These are phyloP conservation scores for Sarcophaga carnaria DNA, from an alignment of 2,888 invertebrate species.

Conservation along the genomic window DNA sequence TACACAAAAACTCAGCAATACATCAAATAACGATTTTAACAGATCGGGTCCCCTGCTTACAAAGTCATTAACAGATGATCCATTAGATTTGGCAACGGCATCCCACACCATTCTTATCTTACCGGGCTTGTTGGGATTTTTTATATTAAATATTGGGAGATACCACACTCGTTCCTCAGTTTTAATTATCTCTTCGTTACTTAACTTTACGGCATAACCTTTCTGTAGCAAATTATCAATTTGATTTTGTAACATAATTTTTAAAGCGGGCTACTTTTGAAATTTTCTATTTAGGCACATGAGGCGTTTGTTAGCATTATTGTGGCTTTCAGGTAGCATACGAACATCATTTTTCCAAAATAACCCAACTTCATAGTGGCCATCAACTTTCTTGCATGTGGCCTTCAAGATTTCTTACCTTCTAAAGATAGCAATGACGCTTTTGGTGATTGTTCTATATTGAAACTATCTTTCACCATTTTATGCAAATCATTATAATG, in stretches of 20 bases:
- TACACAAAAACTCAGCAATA: slow-evolving; percentile 64
- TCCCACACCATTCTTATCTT: slow-evolving; percentile 75
- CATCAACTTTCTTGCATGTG: slow-evolving; percentile 24
- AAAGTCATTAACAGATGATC: slow-evolving; percentile 73
- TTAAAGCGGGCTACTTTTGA: slow-evolving; percentile 53
- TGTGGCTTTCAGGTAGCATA: slow-evolving; percentile 17
- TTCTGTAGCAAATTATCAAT: slow-evolving; percentile 65
- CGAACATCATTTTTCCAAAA: too few species aligned
- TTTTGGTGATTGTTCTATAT: slow-evolving; percentile 26
- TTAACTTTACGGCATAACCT: slow-evolving; percentile 58
- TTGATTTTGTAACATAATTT: slow-evolving; percentile 55
- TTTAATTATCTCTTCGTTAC: slow-evolving; percentile 9
- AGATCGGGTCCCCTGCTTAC: slow-evolving; percentile 76
- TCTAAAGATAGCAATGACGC: slow-evolving; percentile 16
- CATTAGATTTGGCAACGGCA: slow-evolving; percentile 74
- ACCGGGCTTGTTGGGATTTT: slow-evolving; percentile 72
- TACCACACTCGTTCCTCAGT: slow-evolving; percentile 56
- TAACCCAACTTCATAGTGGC: not conserved
- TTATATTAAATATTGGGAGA: slow-evolving; percentile 65
- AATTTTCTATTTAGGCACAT: slow-evolving; percentile 68
- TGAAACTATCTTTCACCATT: slow-evolving; percentile 46
- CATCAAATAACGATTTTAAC: slow-evolving; percentile 55
- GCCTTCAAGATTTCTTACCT: slow-evolving; percentile 2
- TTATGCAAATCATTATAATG: slow-evolving; percentile 25
- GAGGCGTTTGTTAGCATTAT: slow-evolving; percentile 64